Percentiles rank a stretch among this genome's conserved stretches.
Evolutionary conservation across 2,113 vertebrate species (phyloP).

Genomic region (Coryphaenoides rupestris): DNA sequence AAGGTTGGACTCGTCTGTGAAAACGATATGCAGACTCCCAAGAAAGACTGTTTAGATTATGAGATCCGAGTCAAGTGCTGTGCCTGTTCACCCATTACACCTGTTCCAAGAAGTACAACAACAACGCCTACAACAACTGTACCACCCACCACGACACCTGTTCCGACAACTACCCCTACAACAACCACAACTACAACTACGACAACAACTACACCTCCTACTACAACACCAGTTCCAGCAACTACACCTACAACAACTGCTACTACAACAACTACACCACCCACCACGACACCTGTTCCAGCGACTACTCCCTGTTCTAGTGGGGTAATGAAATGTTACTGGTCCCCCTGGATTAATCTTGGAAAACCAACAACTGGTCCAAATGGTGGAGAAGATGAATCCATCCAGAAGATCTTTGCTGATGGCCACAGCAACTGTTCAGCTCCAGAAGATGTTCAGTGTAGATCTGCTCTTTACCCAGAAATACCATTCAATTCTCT

Average conservation of each 20-base stretch:
- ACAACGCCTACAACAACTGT: not conserved
- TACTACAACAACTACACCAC: not conserved
- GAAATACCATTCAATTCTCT: not conserved
- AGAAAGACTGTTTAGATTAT: constrained; percentile 46
- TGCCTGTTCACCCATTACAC: not conserved
- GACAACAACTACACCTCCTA: not conserved
- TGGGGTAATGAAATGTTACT: constrained; percentile 8
- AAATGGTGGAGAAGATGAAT: constrained; percentile 26
- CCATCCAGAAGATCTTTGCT: constrained; percentile 17
- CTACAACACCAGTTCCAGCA: not conserved
- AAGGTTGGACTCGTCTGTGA: constrained; percentile 38
- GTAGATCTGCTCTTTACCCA: constrained; percentile 28
- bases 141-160: not conserved
- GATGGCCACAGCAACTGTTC: constrained; percentile 8
- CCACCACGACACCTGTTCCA: not conserved
- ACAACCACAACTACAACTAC: not conserved
- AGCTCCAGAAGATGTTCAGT: constrained; percentile 17
- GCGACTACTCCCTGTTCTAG: not conserved
- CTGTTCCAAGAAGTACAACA: not conserved
- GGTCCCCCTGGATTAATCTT: constrained; percentile 26
- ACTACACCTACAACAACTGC: not conserved
- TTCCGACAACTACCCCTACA: not conserved
- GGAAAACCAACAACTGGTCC: constrained; percentile 16
- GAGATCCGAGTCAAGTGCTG: constrained; percentile 32
- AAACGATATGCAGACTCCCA: constrained; percentile 45